Evolutionary conservation across 2,888 invertebrate species (phyloP), one percentile per base, ranked within the genome.

Genomic region (Nematopogon swammerdamellus): DNA sequence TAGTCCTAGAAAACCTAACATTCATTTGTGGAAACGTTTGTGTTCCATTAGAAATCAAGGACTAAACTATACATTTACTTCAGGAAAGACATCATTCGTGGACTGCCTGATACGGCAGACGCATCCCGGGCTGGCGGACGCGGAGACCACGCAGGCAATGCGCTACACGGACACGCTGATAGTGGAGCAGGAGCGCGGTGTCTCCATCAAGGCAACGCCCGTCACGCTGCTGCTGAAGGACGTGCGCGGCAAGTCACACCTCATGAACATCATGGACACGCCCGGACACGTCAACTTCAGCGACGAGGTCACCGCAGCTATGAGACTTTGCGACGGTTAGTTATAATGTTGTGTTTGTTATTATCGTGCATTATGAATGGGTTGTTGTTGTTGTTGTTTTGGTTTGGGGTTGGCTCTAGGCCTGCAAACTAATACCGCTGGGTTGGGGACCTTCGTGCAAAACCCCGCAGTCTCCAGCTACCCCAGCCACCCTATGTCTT

Each of bases 281-380:
- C 99, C 92, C 0, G 92, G 98, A 1, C 99, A 99, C 79, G 98
- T 99, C 0, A 99, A 99, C 69, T 99, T 98, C 69, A 97, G 97
- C 25, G 99, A 99, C 75, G 99, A 99, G 77, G 96, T 94, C 2
- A 97, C 98, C 0, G 97, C 99, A 3, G 95, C 97, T 0, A 91
- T 97, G 80, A 85, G 99, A 53, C 81, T 97, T 56, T 86, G 86
- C 46, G 89, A 89, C 65, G 85, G 85, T 79, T 59, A 63, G 63
- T 53, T 30, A 11, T 17, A 45, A 18, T 17, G n/a, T n/a, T n/a
- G n/a, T n/a, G n/a, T n/a, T n/a, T n/a, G n/a, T n/a, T n/a, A n/a
- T n/a, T n/a, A n/a, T n/a, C n/a, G n/a, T n/a, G n/a, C n/a, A n/a
- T n/a, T n/a, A n/a, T n/a, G n/a, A n/a, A n/a, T n/a, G n/a, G n/a